phyloP scores from a whole-genome alignment of 1,140 invertebrate genomes.

The Lasioglossum baleicum region DNA sequence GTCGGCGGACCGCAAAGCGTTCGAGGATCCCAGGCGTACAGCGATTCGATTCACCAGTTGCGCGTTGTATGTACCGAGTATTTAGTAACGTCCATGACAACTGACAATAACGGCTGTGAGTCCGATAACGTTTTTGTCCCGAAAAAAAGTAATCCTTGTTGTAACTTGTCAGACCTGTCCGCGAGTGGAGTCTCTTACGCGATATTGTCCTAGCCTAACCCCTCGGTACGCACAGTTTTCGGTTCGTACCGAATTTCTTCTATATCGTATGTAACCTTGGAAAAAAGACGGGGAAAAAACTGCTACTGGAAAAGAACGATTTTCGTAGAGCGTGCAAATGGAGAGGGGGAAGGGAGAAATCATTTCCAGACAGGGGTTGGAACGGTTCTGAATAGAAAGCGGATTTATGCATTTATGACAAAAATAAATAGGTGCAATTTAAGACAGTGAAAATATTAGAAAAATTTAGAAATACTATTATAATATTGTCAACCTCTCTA shows the following conservation, averaged over 20 bases:
- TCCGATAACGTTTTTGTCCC: slow-evolving; percentile 54
- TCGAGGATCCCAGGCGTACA: slow-evolving; percentile 39
- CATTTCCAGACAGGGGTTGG: not conserved
- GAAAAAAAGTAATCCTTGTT: slow-evolving; percentile 30
- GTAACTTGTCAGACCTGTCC: slow-evolving; percentile 5
- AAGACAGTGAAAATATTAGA: too few relatives aligned
- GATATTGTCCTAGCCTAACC: not conserved
- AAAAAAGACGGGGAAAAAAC: not conserved
- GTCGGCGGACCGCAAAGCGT: too few relatives aligned
- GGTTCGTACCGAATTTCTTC: not conserved
- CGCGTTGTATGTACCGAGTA: slow-evolving; percentile 54
- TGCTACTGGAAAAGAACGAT: not conserved
- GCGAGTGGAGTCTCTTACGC: slow-evolving; percentile 7
- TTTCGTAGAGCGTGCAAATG: not conserved
- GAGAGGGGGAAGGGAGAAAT: not conserved
- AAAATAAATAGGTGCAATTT: too few relatives aligned
- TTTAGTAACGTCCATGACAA: slow-evolving; percentile 71
- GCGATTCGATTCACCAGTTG: slow-evolving; percentile 50
- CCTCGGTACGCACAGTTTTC: not conserved
- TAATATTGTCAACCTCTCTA: too few relatives aligned
- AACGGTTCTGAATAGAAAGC: too few relatives aligned
- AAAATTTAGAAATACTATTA: too few relatives aligned
- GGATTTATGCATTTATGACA: too few relatives aligned
- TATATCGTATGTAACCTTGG: not conserved
- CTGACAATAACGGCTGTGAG: slow-evolving; percentile 72